Evolutionary conservation across 2,888 invertebrate species (phyloP).

Genomic region (Selenia dentaria): DNA sequence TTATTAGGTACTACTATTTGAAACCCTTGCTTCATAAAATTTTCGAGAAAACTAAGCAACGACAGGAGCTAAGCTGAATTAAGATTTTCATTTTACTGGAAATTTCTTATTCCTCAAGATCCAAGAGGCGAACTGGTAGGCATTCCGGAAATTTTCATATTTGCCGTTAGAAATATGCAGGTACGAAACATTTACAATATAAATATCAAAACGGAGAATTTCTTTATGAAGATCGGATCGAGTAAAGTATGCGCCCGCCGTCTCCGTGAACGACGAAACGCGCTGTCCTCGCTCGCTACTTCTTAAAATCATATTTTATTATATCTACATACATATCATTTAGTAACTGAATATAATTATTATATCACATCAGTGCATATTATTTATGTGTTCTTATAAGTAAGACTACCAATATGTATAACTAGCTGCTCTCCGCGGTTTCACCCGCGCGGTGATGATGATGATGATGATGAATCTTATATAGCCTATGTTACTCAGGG

Average conservation of each 20-base stretch:
- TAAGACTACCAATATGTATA: no score
- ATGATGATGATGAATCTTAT: no score
- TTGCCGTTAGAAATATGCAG: conserved; percentile 85
- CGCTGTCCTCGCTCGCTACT: conserved; percentile 50
- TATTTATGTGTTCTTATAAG: no score
- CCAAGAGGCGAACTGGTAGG: conserved; percentile 67
- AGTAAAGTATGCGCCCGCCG: conserved; percentile 73
- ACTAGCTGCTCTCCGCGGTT: no score
- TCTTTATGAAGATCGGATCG: conserved; percentile 84
- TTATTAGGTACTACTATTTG: no score
- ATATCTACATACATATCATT: no score
- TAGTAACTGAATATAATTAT: no score
- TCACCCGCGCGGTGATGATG: no score
- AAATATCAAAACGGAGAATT: conserved; percentile 85
- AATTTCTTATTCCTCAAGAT: conserved; percentile 74
- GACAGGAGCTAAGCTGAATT: conserved; percentile 39
- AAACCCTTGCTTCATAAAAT: no score
- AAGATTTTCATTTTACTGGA: conserved; percentile 72
- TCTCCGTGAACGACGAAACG: conserved; percentile 47
- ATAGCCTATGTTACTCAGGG: no score
- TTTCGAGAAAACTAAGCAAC: conserved; percentile 34
- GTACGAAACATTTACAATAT: conserved; percentile 83
- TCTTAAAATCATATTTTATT: conserved; percentile 47
- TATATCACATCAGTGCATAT: no score
- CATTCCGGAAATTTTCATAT: conserved; percentile 84